Evolutionary conservation across 1,140 invertebrate species (phyloP).

Genomic region (Drosophila obscura): DNA sequence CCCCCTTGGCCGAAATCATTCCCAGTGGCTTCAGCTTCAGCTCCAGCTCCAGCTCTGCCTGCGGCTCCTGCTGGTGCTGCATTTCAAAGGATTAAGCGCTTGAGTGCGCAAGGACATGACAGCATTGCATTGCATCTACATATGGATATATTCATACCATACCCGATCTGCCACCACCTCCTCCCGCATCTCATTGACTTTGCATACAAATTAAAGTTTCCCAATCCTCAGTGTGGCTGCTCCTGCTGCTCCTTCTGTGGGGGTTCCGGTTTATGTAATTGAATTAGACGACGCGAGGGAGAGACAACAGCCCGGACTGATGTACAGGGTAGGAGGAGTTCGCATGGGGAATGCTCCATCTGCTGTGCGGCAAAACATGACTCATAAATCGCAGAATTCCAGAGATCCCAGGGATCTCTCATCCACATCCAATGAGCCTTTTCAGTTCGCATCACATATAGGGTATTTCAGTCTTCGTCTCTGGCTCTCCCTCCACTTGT

Average conservation of each 20-base stretch:
- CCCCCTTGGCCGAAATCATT: slow-evolving; percentile 2
- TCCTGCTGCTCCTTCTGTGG: too few relatives aligned
- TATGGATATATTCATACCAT: slow-evolving; percentile 14
- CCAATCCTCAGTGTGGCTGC: slow-evolving; percentile 33
- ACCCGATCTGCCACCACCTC: not conserved
- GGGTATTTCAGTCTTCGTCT: not conserved
- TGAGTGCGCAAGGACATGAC: slow-evolving; percentile 73
- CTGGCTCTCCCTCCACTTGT: slow-evolving; percentile 3
- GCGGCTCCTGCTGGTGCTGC: slow-evolving; percentile 28
- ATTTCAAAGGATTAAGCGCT: slow-evolving; percentile 78
- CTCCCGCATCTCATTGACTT: slow-evolving; percentile 61
- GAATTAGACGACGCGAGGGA: slow-evolving; percentile 50
- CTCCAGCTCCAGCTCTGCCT: too few relatives aligned
- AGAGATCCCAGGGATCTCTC: not conserved
- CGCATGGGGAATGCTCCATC: not conserved
- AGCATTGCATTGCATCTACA: slow-evolving; percentile 48
- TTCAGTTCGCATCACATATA: not conserved
- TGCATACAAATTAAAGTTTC: slow-evolving; percentile 79
- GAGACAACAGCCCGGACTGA: slow-evolving; percentile 48
- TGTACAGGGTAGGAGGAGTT: not conserved
- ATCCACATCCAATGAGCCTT: slow-evolving; percentile 17
- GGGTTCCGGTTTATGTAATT: slow-evolving; percentile 68
- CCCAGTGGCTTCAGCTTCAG: slow-evolving; percentile 1
- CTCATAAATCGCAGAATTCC: slow-evolving; percentile 27
- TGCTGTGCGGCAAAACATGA: slow-evolving; percentile 9